Evolutionary conservation across 2,888 invertebrate genomes (phyloP), one percentile per base, ranked within the genome.

Genomic region (Ceraclea dissimilis): DNA sequence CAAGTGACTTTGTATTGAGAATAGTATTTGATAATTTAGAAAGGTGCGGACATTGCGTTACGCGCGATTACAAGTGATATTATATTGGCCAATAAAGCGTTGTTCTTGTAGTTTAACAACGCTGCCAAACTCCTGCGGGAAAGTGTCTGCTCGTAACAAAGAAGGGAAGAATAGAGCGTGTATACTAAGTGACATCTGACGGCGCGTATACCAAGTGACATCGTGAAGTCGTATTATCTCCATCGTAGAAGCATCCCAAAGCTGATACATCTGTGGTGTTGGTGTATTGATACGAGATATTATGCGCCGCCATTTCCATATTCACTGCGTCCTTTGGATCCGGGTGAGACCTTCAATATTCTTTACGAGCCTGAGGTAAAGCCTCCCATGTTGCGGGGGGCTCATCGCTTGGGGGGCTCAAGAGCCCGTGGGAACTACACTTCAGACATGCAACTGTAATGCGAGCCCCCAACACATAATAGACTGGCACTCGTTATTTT

Each of bases 251-350:
- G 39, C 19, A 20, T 19, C 49, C 17, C 39, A 43, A 72, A 67
- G 74, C 74, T 71, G 72, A 75, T 74, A 74, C 75, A 74, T 73
- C 76, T 74, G 68, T 75, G 74, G 75, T 26, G 75, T 48, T n/a
- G n/a, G n/a, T 75, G 75, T 48, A 53, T 51, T 21, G 56, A 53
- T 56, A 58, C 60, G 51, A 56, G 55, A 52, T 61, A 61, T 52
- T 60, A 60, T 59, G 60, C 50, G 58, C 56, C 54, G 60, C 56
- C 58, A 56, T 39, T 39, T 39, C 39, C 39, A 39, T 39, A 39
- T 16, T 13, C 39, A 39, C 39, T 39, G 26, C 53, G 31, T 33
- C 44, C 16, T 31, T 31, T 44, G 46, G 22, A 22, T 22, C 49
- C 55, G 51, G 50, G 50, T 57, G 51, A 26, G 47, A 55, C 49